Percentiles rank a stretch among this genome's conserved stretches.
phyloP scores from a whole-genome alignment of 2,888 invertebrate genomes.

The Caenorhabditis sinica region DNA sequence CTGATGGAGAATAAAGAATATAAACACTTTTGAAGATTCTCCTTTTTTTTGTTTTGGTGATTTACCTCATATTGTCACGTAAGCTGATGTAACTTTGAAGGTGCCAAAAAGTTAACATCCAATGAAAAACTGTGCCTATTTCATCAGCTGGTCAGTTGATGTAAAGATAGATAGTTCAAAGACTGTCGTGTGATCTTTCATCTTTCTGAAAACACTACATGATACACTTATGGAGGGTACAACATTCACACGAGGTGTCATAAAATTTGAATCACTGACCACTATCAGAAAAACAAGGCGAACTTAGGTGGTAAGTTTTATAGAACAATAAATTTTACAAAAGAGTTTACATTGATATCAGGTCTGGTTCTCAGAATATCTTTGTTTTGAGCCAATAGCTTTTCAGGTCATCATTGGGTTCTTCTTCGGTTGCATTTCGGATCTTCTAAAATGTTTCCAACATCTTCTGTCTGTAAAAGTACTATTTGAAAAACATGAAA shows the following conservation, averaged over 20 bases:
- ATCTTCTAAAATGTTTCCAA: too few relatives aligned
- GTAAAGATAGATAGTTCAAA: constrained; percentile 9
- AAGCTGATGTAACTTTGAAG: constrained; percentile 34
- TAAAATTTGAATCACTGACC: constrained; percentile 26
- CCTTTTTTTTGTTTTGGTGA: constrained; percentile 19
- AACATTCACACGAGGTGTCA: constrained; percentile 20
- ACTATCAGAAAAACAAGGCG: not conserved
- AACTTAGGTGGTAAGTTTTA: too few relatives aligned
- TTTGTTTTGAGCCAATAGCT: too few relatives aligned
- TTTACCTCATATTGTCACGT: constrained; percentile 25
- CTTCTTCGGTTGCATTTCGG: too few relatives aligned
- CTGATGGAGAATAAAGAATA: constrained; percentile 11
- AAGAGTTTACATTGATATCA: too few relatives aligned
- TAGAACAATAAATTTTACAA: too few relatives aligned
- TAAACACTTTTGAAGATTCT: constrained; percentile 41
- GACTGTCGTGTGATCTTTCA: constrained; percentile 20
- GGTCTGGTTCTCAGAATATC: too few relatives aligned
- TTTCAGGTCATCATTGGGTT: too few relatives aligned
- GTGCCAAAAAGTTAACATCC: not conserved
- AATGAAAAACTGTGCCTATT: constrained; percentile 15
- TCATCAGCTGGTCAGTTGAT: constrained; percentile 5
- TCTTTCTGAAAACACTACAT: constrained; percentile 1
- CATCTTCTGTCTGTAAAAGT: too few relatives aligned
- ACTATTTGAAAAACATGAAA: too few relatives aligned
- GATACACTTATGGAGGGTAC: constrained; percentile 3